Evolutionary conservation across 2,888 invertebrate species (phyloP).

Genomic region (Coecobrya sp.): DNA sequence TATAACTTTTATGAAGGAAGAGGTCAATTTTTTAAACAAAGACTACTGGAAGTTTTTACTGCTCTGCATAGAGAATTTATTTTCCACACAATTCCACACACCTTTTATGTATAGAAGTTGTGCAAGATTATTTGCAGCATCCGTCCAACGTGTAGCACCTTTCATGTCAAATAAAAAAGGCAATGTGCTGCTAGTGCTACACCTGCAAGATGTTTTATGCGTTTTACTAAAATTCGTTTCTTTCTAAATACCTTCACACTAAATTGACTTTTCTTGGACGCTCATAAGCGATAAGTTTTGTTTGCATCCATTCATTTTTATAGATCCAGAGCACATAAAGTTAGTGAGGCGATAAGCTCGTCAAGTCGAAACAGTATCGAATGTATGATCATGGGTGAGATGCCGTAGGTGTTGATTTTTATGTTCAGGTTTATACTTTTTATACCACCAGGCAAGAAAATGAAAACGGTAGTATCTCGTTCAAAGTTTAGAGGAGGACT

Average conservation of each 20-base stretch:
- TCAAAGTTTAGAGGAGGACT: constrained; percentile 31
- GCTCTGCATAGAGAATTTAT: no score
- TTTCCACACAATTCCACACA: no score
- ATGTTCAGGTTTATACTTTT: no score
- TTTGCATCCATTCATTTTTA: constrained; percentile 35
- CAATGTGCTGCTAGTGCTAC: not conserved
- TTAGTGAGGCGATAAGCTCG: constrained; percentile 13
- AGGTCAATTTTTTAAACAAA: no score
- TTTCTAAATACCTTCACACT: constrained; percentile 32
- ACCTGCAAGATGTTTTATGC: not conserved
- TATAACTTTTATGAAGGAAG: no score
- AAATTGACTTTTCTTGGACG: constrained; percentile 62
- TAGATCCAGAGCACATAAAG: constrained; percentile 54
- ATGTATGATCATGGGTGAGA: not conserved
- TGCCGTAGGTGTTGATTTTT: no score
- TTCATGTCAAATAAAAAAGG: not conserved
- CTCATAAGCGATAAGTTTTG: not conserved
- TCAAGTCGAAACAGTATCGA: constrained; percentile 10
- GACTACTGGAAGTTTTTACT: no score
- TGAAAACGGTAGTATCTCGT: not conserved
- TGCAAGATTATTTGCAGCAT: no score
- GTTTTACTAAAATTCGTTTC: not conserved
- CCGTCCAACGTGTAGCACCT: not conserved
- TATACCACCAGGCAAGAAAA: no score
- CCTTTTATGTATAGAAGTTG: no score